These are phyloP conservation scores for Phoeniculus purpureus DNA, from an alignment of 2,797 vertebrate species.

Conservation along the genomic window DNA sequence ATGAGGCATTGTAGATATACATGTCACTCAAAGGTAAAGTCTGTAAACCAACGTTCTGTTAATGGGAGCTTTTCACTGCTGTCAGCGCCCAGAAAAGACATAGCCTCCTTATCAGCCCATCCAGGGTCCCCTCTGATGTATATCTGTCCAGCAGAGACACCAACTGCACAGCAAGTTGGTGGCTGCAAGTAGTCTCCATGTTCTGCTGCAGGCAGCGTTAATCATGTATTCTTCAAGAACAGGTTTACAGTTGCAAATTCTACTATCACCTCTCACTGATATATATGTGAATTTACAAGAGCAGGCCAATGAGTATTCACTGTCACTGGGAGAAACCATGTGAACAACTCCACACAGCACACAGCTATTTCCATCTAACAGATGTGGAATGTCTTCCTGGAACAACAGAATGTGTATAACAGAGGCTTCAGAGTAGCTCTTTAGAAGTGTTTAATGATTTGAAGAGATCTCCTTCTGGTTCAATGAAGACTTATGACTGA, in stretches of 20 bases:
- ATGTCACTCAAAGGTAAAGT: background rate
- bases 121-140: accelerated
- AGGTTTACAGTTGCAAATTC: background rate
- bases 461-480: slow-evolving; percentile 29
- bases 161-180: accelerated
- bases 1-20: background rate
- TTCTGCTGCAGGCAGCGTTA: accelerated
- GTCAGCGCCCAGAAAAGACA: accelerated
- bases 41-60: background rate
- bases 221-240: background rate
- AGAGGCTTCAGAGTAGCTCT: background rate
- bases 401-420: background rate
- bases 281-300: background rate
- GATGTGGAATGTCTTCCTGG: background rate
- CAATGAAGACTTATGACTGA: background rate
- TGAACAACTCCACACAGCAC: background rate
- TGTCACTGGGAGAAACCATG: background rate
- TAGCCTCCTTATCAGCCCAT: background rate
- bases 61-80: background rate
- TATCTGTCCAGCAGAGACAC: accelerated
- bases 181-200: accelerated
- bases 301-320: background rate
- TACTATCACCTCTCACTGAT: background rate
- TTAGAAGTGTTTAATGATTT: slow-evolving; percentile 33
- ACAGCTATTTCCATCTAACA: background rate